phyloP scores from a whole-genome alignment of 23 tunicate species.

The Halocynthia roretzi region DNA sequence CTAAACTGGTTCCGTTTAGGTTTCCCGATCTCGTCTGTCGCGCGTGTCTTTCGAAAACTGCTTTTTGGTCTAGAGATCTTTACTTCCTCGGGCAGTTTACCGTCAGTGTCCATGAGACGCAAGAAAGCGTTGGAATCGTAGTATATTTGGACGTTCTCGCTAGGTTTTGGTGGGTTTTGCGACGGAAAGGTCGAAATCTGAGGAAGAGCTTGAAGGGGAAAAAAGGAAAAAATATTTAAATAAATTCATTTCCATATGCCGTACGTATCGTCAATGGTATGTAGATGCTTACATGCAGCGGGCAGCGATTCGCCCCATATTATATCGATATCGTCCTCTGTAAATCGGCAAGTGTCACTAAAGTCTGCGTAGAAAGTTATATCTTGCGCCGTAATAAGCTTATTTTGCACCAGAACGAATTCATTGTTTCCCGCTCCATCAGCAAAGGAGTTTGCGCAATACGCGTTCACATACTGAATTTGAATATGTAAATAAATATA shows the following conservation, averaged over 20 bases:
- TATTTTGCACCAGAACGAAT: conserved; percentile 53
- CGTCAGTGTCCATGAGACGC: conserved; percentile 17
- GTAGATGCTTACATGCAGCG: conserved; percentile 33
- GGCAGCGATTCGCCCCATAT: conserved; percentile 80
- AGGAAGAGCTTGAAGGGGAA: conserved; percentile 16
- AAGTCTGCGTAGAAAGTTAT: conserved; percentile 56
- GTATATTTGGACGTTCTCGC: conserved; percentile 11
- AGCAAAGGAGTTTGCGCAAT: conserved; percentile 75
- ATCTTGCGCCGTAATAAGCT: conserved; percentile 11
- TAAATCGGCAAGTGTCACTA: conserved; percentile 51
- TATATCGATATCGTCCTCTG: conserved; percentile 43
- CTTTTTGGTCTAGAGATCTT: background rate
- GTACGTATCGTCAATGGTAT: no score
- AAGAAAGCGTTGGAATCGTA: conserved; percentile 6
- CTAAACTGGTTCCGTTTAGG: conserved; percentile 21
- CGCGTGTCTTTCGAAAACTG: no score
- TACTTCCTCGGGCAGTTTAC: background rate
- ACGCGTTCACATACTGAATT: conserved; percentile 54
- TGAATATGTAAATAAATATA: no score
- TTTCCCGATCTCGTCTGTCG: background rate
- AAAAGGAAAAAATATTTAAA: no score
- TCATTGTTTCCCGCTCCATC: conserved; percentile 36
- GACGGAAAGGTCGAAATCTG: conserved; percentile 23
- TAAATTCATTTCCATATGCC: no score
- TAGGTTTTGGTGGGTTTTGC: background rate